These are phyloP conservation scores for Diaphora mendica DNA, from an alignment of 2,888 invertebrate species.

Conservation along the genomic window DNA sequence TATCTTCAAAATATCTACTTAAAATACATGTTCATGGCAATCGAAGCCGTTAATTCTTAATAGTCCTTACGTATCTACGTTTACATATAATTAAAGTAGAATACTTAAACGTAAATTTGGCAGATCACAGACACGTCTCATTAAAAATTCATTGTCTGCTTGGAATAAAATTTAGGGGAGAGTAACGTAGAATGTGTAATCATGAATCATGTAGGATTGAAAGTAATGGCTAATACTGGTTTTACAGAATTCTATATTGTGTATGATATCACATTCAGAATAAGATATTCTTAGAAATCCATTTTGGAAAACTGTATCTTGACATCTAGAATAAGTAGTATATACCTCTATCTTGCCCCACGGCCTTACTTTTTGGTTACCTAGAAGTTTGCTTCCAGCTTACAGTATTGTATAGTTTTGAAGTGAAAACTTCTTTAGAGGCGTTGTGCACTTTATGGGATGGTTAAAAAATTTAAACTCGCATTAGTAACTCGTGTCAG, in stretches of 20 bases:
- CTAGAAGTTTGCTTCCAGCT: too few relatives aligned
- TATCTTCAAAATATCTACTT: neutral
- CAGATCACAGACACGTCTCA: conserved; percentile 5
- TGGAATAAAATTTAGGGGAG: conserved; percentile 1
- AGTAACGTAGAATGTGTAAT: conserved; percentile 5
- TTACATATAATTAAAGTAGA: conserved; percentile 16
- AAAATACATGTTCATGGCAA: neutral
- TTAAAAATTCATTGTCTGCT: conserved; percentile 19
- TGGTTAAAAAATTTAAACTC: too few relatives aligned
- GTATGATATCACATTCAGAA: neutral
- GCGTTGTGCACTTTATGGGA: too few relatives aligned
- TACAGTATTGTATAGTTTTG: too few relatives aligned
- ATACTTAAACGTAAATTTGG: conserved; percentile 8
- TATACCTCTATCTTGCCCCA: neutral
- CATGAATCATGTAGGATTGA: neutral
- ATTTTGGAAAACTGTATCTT: neutral
- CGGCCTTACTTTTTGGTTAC: too few relatives aligned
- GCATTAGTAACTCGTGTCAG: too few relatives aligned
- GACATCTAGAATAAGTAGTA: neutral
- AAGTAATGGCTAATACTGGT: neutral
- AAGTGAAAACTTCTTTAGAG: too few relatives aligned
- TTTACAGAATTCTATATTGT: neutral
- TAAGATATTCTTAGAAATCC: neutral
- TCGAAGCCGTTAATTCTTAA: conserved; percentile 10
- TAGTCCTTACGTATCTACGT: neutral